Evolutionary conservation across 2,888 invertebrate genomes (phyloP).

Genomic region (Drosophila rubida): DNA sequence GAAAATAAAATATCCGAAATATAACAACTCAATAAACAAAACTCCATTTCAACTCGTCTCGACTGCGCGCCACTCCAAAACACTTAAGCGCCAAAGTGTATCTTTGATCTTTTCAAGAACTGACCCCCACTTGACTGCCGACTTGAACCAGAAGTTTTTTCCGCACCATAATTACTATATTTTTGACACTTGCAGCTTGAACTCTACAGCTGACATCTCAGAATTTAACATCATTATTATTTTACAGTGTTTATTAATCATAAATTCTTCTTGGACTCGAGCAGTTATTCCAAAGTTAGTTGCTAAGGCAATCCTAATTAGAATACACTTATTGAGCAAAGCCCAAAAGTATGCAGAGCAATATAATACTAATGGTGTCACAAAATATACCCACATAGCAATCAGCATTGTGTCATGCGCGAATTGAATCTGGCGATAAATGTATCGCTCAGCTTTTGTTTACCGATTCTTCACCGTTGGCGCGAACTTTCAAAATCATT

Average conservation of each 20-base stretch:
- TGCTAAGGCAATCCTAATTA: neutral
- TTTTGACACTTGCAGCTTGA: neutral
- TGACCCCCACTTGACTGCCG: slow-evolving; percentile 76
- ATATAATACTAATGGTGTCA: no score
- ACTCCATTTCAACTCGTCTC: slow-evolving; percentile 46
- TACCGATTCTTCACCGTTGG: no score
- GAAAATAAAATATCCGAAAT: slow-evolving; percentile 38
- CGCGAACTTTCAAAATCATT: no score
- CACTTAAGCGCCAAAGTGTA: slow-evolving; percentile 76
- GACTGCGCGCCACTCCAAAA: slow-evolving; percentile 52
- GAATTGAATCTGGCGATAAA: no score
- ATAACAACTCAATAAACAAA: slow-evolving; percentile 75
- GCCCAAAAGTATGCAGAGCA: no score
- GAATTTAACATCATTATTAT: neutral
- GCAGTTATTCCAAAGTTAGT: neutral
- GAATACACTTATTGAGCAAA: no score
- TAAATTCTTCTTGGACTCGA: neutral
- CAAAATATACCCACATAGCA: no score
- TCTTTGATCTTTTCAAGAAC: slow-evolving; percentile 72
- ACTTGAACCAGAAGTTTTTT: slow-evolving; percentile 39
- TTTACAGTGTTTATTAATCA: neutral
- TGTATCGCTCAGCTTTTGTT: no score
- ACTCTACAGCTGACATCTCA: neutral
- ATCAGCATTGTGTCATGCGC: no score
- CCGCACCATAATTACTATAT: neutral